phyloP scores from a whole-genome alignment of 2,888 invertebrate genomes.

The Carcina quercana region DNA sequence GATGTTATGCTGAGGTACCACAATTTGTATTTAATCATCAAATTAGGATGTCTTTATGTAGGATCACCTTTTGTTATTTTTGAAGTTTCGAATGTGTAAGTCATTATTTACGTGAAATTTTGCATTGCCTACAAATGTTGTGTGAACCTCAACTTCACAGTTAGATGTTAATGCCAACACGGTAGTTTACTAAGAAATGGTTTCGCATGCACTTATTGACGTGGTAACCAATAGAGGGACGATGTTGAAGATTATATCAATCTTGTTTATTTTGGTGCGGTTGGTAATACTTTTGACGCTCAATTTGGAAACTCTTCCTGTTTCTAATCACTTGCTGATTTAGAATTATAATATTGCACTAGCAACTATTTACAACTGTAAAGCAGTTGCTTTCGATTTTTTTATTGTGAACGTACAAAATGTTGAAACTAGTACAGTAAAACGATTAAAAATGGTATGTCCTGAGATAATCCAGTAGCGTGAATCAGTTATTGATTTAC shows the following conservation, averaged over 20 bases:
- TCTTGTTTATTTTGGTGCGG: conserved; percentile 7
- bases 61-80: neutral
- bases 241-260: neutral
- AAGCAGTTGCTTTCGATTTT: no score
- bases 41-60: conserved; percentile 16
- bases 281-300: no score
- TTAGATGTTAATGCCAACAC: conserved; percentile 25
- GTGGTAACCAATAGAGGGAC: conserved; percentile 21
- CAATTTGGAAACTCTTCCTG: no score
- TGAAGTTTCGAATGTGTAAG: conserved; percentile 15
- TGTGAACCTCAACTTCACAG: conserved; percentile 16
- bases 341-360: no score
- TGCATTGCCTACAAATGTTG: no score
- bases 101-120: conserved; percentile 16
- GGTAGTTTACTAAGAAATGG: conserved; percentile 24
- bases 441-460: no score
- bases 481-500: no score
- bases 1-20: conserved; percentile 37
- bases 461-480: no score
- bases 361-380: no score
- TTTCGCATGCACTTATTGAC: conserved; percentile 28
- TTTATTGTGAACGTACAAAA: no score
- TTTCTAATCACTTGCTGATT: no score
- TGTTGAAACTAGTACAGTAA: no score
- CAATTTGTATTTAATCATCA: conserved; percentile 20